These are phyloP conservation scores for Microctenopoma stevenorrisi DNA, from an alignment of 2,797 vertebrate genomes.

Conservation along the genomic window DNA sequence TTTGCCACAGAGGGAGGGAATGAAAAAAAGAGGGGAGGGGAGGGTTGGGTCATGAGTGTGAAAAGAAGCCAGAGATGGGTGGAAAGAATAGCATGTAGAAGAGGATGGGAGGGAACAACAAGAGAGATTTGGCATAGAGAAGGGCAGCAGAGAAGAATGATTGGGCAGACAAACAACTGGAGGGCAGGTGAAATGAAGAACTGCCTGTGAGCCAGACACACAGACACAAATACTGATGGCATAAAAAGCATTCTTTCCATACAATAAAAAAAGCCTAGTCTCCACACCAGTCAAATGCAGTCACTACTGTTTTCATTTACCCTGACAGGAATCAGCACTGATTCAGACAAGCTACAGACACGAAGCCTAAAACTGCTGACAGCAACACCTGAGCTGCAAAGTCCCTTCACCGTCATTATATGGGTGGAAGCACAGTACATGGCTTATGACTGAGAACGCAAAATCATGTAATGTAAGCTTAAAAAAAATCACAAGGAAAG, in stretches of 20 bases:
- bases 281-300: neutral
- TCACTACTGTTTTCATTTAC: constrained; percentile 1
- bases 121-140: constrained; percentile 26
- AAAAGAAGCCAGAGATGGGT: constrained; percentile 27
- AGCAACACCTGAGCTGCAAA: constrained; percentile 22
- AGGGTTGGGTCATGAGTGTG: constrained; percentile 40
- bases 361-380: constrained; percentile 7
- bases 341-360: neutral
- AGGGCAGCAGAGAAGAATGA: constrained; percentile 21
- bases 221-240: neutral
- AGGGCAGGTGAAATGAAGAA: constrained; percentile 23
- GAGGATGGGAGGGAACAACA: constrained; percentile 21
- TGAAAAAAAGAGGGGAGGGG: constrained; percentile 35
- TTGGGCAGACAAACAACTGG: constrained; percentile 23
- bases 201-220: neutral
- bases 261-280: constrained; percentile 5
- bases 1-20: constrained; percentile 56
- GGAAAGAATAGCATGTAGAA: neutral
- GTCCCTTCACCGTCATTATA: constrained; percentile 1
- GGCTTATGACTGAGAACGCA: constrained; percentile 12
- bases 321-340: neutral
- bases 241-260: constrained; percentile 1
- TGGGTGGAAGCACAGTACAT: neutral
- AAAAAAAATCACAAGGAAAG: constrained; percentile 21
- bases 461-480: constrained; percentile 16